phyloP scores from a whole-genome alignment of 2,888 invertebrate species.

The Limenitis arthemis region DNA sequence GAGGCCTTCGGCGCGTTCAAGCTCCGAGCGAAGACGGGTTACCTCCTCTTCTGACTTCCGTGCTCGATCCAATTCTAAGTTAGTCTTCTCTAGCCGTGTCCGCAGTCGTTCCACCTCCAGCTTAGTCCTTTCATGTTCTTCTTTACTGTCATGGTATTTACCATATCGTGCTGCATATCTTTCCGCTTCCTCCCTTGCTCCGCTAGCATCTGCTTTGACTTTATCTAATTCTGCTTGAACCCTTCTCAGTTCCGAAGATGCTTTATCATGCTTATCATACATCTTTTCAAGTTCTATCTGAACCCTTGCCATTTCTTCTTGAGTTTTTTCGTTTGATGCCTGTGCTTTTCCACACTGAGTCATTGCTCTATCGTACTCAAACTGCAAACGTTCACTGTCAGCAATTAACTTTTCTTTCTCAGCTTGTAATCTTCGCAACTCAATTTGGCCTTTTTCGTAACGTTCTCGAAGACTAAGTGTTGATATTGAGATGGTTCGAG shows the following conservation, averaged over 20 bases:
- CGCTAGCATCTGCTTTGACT: slow-evolving; percentile 79
- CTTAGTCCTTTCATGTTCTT: slow-evolving; percentile 84
- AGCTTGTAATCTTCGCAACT: slow-evolving; percentile 84
- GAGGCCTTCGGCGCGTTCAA: slow-evolving; percentile 82
- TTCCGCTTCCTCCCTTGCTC: slow-evolving; percentile 84
- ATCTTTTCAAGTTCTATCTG: slow-evolving; percentile 92
- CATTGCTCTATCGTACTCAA: slow-evolving; percentile 89
- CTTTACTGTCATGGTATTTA: slow-evolving; percentile 83
- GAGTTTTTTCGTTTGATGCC: slow-evolving; percentile 88
- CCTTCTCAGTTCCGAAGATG: slow-evolving; percentile 85
- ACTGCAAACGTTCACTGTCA: slow-evolving; percentile 87
- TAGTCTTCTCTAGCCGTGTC: slow-evolving; percentile 84
- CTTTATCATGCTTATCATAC: slow-evolving; percentile 91
- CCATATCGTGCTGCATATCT: slow-evolving; percentile 80
- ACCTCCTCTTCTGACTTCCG: slow-evolving; percentile 80
- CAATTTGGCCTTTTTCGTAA: slow-evolving; percentile 90
- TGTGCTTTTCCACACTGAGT: slow-evolving; percentile 89
- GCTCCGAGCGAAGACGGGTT: slow-evolving; percentile 76
- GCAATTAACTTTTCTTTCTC: slow-evolving; percentile 90
- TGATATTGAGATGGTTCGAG: no score
- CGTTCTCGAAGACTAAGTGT: slow-evolving; percentile 90
- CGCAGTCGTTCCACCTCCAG: slow-evolving; percentile 86
- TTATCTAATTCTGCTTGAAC: slow-evolving; percentile 84
- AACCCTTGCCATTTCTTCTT: slow-evolving; percentile 90
- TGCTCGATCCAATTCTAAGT: slow-evolving; percentile 83